Base-by-base conservation (phyloP, 2,113 vertebrate genomes). In the Stercorarius parasiticus region DNA sequence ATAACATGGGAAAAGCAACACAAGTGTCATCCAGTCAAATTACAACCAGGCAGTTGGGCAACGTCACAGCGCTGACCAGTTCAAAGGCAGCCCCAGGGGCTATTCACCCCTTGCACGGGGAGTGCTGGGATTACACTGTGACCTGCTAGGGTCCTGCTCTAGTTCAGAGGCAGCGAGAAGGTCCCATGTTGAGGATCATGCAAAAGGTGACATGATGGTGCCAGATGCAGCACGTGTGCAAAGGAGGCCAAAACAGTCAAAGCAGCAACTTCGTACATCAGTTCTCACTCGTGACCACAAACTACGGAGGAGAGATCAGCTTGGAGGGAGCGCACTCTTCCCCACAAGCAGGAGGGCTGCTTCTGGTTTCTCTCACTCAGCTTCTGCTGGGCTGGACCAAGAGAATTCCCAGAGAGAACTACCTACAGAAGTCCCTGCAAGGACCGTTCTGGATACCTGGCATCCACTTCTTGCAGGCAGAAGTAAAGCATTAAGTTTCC, bases 101-200 rank as follows among this genome's bases (percentile, higher is more conserved):
- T 26, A 19, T 0, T 30, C 13, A 30, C 38, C 53, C 27, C 78
- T 82, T 0, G 0, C n/a, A 18, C 0, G 0, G n/a, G 59, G 30
- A 78, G 8, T 5, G 19, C 16, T 50, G 69, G 58, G 61, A 67
- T 58, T 43, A 50, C 20, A 13, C 13, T 2, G 16, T n/a, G 67
- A 73, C 42, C 56, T 71, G n/a, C 69, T 13, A 40, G 17, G 55
- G 43, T 79, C 73, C 55, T 62, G 59, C 13, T 78, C 30, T 70
- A 65, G 69, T 55, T 86, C 71, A 84, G 85, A 67, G 55, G 73
- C 19, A 26, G 73, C 0, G 1, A 71, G 53, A 93, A 79, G 69
- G 79, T 78, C 67, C 70, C 30, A 9, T 9, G 49, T 61, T 36
- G 55, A 85, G 72, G 58, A 72, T 87, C 81, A 85, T 95, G 77